These are phyloP conservation scores for Triplophysa tibetana DNA, from an alignment of 2,113 vertebrate species.

Conservation along the genomic window DNA sequence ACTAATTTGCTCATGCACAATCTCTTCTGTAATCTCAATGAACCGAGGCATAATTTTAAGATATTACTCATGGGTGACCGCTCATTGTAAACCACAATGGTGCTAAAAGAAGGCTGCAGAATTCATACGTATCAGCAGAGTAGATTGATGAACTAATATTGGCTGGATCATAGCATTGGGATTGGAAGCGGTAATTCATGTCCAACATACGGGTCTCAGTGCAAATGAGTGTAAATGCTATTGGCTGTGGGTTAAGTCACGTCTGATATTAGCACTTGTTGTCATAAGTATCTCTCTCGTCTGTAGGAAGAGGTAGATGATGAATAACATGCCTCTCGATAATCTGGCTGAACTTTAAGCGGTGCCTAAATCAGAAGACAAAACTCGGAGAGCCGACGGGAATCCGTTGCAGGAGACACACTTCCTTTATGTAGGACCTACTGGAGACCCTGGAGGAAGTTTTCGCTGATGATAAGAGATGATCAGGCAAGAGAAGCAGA, in stretches of 20 bases:
- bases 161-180: background rate
- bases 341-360: slow-evolving; percentile 13
- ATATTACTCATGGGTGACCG: slow-evolving; percentile 12
- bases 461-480: slow-evolving; percentile 31
- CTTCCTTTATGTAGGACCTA: background rate
- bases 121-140: background rate
- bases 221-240: background rate
- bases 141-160: background rate
- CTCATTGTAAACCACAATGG: slow-evolving; percentile 11
- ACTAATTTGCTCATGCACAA: slow-evolving; percentile 22
- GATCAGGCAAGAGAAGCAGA: slow-evolving; percentile 38
- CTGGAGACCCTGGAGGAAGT: background rate
- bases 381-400: slow-evolving; percentile 5
- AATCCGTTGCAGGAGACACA: slow-evolving; percentile 26
- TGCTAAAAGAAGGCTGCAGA: background rate
- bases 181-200: background rate
- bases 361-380: slow-evolving; percentile 13
- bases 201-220: background rate
- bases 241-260: slow-evolving; percentile 7
- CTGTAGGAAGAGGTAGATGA: slow-evolving; percentile 42
- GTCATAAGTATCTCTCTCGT: background rate
- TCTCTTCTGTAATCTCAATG: background rate
- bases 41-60: background rate
- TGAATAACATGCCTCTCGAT: slow-evolving; percentile 39
- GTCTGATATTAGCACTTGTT: slow-evolving; percentile 42